phyloP scores from a whole-genome alignment of 2,797 vertebrate genomes.

The Tapirus indicus region DNA sequence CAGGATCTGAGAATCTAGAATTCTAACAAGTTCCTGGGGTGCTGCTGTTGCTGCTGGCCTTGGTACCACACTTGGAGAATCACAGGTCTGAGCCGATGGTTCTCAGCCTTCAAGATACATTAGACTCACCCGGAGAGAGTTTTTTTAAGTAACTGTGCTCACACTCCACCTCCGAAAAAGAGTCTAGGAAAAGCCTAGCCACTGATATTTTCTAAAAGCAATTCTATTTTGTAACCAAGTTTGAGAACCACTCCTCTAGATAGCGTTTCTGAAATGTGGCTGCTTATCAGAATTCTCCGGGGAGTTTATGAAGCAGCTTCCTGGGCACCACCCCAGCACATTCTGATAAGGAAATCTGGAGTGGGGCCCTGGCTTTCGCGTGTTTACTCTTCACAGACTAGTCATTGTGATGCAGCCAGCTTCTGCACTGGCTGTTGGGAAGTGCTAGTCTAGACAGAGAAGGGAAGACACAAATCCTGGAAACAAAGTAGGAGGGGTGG shows the following conservation, averaged over 20 bases:
- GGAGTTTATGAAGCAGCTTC: background rate
- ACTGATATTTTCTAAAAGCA: background rate
- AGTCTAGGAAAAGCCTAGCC: background rate
- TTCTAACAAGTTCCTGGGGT: background rate
- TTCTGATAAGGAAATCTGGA: background rate
- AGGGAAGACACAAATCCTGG: background rate
- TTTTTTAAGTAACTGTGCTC: background rate
- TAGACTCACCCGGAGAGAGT: background rate
- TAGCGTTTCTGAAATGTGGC: background rate
- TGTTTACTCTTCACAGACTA: background rate
- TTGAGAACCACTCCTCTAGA: background rate
- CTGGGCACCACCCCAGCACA: background rate
- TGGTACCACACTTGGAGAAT: background rate
- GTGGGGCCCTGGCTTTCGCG: background rate
- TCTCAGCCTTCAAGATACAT: background rate
- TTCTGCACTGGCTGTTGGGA: background rate
- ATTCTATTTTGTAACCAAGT: background rate
- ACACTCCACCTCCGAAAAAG: background rate
- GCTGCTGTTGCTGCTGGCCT: background rate
- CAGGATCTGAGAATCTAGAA: background rate
- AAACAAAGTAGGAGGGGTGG: background rate
- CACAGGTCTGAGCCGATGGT: background rate
- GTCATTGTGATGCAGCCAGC: background rate
- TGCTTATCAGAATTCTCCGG: constrained; percentile 18
- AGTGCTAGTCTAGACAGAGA: background rate